phyloP scores from a whole-genome alignment of 2,888 invertebrate species.

The Dorcus parallelipipedus region DNA sequence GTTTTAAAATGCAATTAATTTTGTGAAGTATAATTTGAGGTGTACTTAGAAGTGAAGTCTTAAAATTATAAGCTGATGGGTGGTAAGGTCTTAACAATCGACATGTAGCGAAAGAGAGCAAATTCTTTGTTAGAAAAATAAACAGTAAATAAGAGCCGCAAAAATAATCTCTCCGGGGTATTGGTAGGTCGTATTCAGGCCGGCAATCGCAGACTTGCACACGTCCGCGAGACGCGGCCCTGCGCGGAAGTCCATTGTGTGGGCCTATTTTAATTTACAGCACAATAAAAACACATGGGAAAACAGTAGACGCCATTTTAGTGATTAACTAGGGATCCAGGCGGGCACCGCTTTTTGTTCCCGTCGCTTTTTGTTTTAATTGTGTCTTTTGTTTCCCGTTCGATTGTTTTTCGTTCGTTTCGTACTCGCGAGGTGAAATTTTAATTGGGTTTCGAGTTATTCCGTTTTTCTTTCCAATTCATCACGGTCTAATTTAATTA shows the following conservation, averaged over 20 bases:
- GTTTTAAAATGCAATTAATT: too few relatives aligned
- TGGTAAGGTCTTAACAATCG: too few relatives aligned
- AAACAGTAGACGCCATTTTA: constrained; percentile 54
- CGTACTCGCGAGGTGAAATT: constrained; percentile 45
- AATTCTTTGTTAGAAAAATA: not conserved
- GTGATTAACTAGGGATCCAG: constrained; percentile 52
- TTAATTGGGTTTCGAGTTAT: constrained; percentile 48
- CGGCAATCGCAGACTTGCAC: constrained; percentile 44
- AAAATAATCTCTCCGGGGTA: constrained; percentile 38
- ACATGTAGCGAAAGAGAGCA: too few relatives aligned
- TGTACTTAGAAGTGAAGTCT: too few relatives aligned
- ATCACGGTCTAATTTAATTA: constrained; percentile 36
- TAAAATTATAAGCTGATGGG: too few relatives aligned
- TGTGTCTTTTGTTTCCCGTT: constrained; percentile 46
- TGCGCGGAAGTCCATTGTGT: constrained; percentile 47
- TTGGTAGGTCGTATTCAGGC: constrained; percentile 39
- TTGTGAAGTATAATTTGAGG: too few relatives aligned
- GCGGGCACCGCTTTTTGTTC: constrained; percentile 46
- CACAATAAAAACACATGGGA: constrained; percentile 54
- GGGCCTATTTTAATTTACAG: constrained; percentile 51
- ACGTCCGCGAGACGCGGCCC: constrained; percentile 39
- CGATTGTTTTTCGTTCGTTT: constrained; percentile 46
- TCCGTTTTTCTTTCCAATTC: constrained; percentile 34
- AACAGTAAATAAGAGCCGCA: constrained; percentile 11
- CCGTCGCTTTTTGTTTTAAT: constrained; percentile 51